phyloP scores from a whole-genome alignment of 2,888 invertebrate genomes.

The Rotaria macrura region DNA sequence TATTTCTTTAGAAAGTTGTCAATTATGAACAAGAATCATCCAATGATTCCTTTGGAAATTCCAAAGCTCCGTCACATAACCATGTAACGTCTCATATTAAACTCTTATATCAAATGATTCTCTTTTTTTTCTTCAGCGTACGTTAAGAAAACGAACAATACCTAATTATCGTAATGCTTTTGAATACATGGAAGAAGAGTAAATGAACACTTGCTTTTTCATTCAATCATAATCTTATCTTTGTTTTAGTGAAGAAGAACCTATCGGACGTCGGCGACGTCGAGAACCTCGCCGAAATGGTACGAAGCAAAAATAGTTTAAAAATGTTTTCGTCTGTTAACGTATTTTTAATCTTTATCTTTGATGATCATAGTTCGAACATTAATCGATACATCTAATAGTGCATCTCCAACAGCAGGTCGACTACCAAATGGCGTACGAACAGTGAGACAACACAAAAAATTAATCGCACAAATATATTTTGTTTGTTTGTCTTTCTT shows the following conservation, averaged over 20 bases:
- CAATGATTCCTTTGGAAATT: slow-evolving; percentile 17
- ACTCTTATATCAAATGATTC: not conserved
- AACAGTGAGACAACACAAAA: not conserved
- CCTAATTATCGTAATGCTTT: not conserved
- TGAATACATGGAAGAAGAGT: not conserved
- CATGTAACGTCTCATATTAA: not conserved
- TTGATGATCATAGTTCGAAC: not conserved
- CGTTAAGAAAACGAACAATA: not conserved
- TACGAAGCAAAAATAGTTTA: not conserved
- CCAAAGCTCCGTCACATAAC: not conserved
- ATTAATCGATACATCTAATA: not conserved
- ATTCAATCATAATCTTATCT: not conserved
- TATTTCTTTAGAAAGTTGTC: not conserved
- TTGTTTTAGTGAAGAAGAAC: not conserved
- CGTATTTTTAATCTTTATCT: too few species aligned
- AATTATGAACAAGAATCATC: slow-evolving; percentile 7
- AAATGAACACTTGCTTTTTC: not conserved
- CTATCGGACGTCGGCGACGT: not conserved
- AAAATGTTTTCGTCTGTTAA: too few species aligned
- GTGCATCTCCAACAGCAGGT: not conserved
- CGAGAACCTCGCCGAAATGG: not conserved
- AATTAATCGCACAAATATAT: too few species aligned
- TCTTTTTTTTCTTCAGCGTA: not conserved
- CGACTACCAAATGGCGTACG: not conserved
- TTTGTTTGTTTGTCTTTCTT: not conserved